Conservation (phyloP, 2,888 invertebrate species). For the Drosophila subquinaria region DNA sequence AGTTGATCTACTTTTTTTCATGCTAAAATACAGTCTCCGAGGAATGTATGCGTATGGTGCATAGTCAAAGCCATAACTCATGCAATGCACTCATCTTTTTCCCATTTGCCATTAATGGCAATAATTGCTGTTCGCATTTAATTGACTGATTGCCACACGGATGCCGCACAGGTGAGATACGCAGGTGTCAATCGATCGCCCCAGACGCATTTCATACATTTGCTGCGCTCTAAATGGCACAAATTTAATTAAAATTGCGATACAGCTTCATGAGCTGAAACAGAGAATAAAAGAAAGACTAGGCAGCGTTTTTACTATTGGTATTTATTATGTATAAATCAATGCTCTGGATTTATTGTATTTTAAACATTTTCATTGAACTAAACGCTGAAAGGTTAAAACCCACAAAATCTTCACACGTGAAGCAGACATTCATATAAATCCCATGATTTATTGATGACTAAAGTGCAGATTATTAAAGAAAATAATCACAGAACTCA, state of each 20-base stretch:
- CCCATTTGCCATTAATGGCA: constrained; percentile 68
- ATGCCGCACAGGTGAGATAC: constrained; percentile 40
- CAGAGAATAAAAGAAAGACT: background rate
- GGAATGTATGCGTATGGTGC: background rate
- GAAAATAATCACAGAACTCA: constrained; percentile 1
- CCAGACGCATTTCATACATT: constrained; percentile 35
- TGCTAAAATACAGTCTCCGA: background rate
- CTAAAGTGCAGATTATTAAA: constrained; percentile 35
- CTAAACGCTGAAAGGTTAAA: constrained; percentile 32
- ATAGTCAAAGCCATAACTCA: constrained; percentile 36
- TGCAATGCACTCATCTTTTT: constrained; percentile 53
- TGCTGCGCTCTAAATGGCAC: constrained; percentile 75
- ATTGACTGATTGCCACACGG: constrained; percentile 72
- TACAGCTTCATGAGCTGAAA: background rate
- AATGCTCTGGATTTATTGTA: constrained; percentile 32
- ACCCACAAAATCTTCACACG: constrained; percentile 30
- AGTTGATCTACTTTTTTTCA: constrained; percentile 18
- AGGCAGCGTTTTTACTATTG: constrained; percentile 7
- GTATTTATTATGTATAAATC: background rate
- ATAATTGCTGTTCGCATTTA: constrained; percentile 65
- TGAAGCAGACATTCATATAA: constrained; percentile 44
- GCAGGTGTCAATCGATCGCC: constrained; percentile 57
- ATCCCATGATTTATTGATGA: constrained; percentile 69
- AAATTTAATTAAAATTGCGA: constrained; percentile 76
- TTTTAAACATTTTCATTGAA: constrained; percentile 46